Conservation (phyloP, 92 coral and sea anemone genomes). For the Porites lobata region DNA sequence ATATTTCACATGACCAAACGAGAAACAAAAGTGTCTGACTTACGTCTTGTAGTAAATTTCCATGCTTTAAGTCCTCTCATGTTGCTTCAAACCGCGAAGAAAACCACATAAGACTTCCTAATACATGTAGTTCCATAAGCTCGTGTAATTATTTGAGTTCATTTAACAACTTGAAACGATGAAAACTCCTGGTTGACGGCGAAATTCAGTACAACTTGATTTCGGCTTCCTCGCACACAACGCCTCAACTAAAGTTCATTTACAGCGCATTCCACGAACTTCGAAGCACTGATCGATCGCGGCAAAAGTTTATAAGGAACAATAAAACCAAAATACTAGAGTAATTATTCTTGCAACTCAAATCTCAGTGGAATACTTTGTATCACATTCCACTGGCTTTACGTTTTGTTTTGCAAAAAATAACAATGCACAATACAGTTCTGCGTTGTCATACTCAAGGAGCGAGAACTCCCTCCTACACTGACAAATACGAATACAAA, state of each 20-base stretch:
- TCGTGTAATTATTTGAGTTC: not conserved
- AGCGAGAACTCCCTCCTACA: too few species aligned
- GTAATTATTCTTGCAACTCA: not conserved
- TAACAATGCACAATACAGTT: not conserved
- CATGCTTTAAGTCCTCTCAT: conserved; percentile 11
- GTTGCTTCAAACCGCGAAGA: not conserved
- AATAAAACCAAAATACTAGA: not conserved
- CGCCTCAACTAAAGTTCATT: not conserved
- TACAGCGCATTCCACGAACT: conserved; percentile 3
- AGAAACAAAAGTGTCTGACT: not conserved
- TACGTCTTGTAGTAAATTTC: conserved; percentile 18
- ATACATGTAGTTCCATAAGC: conserved; percentile 16
- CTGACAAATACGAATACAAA: not conserved
- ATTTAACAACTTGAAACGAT: conserved; percentile 5
- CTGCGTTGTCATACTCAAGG: not conserved
- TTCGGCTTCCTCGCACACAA: not conserved
- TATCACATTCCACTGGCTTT: not conserved
- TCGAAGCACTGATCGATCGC: not conserved
- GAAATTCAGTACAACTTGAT: not conserved
- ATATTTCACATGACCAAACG: not conserved
- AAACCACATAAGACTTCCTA: conserved; percentile 7
- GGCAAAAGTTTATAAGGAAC: not conserved
- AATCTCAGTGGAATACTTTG: conserved; percentile 3
- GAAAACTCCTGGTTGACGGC: not conserved
- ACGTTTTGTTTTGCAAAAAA: conserved; percentile 2